Percentiles rank a stretch among this genome's conserved stretches.
phyloP scores from a whole-genome alignment of 2,888 invertebrate genomes.

The Branchinecta sandiegonensis region DNA sequence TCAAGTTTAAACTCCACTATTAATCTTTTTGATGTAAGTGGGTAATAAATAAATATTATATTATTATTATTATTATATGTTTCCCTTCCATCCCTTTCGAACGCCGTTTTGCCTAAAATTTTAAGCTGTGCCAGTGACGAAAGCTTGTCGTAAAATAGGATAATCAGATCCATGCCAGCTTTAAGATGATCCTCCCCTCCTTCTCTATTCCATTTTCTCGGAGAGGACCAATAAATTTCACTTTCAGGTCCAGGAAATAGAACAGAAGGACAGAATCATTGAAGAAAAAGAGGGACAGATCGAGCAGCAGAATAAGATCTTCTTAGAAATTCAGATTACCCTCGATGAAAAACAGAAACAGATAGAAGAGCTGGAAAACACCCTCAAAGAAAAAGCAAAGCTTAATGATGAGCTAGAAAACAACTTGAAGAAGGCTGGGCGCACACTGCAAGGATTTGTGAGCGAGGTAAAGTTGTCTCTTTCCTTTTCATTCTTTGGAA shows the following conservation, averaged over 20 bases:
- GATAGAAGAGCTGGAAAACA: conserved; percentile 36
- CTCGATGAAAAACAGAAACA: conserved; percentile 38
- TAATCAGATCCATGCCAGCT: too few relatives aligned
- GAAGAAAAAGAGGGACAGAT: conserved; percentile 30
- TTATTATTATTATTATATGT: too few relatives aligned
- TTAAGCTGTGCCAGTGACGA: too few relatives aligned
- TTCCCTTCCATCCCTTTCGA: too few relatives aligned
- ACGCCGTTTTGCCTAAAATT: too few relatives aligned
- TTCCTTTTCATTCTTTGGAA: neutral
- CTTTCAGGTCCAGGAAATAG: conserved; percentile 27
- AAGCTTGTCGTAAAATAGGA: too few relatives aligned
- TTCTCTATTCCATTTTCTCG: too few relatives aligned
- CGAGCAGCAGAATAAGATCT: conserved; percentile 30
- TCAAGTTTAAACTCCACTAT: too few relatives aligned
- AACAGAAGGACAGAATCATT: conserved; percentile 28
- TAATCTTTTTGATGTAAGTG: too few relatives aligned
- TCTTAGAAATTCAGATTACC: conserved; percentile 31
- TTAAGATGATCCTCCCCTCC: too few relatives aligned
- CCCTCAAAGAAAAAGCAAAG: conserved; percentile 37
- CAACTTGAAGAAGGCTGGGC: conserved; percentile 31
- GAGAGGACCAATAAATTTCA: too few relatives aligned
- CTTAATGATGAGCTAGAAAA: conserved; percentile 38
- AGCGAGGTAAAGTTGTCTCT: conserved; percentile 18
- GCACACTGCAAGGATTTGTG: conserved; percentile 23
- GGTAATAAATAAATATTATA: too few relatives aligned